Evolutionary conservation across 2,797 vertebrate genomes (phyloP).

Genomic region (Alcedo atthis): DNA sequence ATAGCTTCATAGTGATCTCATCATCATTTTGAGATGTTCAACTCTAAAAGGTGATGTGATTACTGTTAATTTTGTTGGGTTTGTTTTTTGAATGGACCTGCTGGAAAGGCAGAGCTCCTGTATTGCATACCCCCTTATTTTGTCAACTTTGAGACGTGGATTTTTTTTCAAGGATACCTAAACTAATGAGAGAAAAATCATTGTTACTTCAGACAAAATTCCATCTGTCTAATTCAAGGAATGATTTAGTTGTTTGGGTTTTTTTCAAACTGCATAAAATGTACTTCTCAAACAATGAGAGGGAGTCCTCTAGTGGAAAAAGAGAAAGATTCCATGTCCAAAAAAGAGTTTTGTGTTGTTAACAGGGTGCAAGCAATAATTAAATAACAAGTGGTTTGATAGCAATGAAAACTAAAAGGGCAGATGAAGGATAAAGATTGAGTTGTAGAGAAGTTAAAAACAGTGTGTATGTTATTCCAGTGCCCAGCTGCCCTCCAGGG

Average conservation of each 20-base stretch:
- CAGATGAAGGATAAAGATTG: not conserved
- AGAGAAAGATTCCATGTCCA: not conserved
- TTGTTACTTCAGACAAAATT: not conserved
- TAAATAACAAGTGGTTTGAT: not conserved
- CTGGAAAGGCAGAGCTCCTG: not conserved
- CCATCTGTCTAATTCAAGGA: not conserved
- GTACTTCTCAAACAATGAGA: constrained; percentile 35
- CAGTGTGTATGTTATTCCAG: constrained; percentile 75
- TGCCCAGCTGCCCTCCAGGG: constrained; percentile 94
- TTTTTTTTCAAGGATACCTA: not conserved
- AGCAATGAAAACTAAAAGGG: not conserved
- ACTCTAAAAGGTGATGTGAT: not conserved
- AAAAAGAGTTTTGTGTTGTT: not conserved
- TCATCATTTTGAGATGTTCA: not conserved
- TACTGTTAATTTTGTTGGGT: not conserved
- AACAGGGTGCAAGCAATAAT: not conserved
- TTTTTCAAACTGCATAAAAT: not conserved
- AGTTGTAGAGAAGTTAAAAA: not conserved
- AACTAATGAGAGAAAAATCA: not conserved
- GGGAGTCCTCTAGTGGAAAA: constrained; percentile 72
- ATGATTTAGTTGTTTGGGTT: not conserved
- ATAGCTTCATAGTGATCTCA: not conserved
- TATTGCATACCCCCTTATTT: not conserved
- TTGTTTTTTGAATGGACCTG: not conserved
- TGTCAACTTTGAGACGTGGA: not conserved